A percentile compares a stretch with the other conserved stretches of the same genome.
Evolutionary conservation across 53 echinoderm and acorn worm genomes (phyloP).

Genomic region (Stichopus horrens): DNA sequence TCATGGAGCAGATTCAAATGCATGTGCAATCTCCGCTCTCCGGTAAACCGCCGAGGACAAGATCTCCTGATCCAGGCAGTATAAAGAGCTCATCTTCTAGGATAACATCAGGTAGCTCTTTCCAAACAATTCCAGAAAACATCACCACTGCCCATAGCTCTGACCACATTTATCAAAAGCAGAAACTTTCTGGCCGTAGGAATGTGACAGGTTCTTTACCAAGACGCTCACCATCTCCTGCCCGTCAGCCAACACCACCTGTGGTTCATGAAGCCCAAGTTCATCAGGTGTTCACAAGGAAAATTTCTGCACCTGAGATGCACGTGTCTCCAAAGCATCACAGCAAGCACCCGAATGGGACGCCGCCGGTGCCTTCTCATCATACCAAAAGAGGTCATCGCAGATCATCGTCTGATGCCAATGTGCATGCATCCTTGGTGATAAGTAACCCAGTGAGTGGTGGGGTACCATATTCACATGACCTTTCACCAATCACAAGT

Average conservation of each 20-base stretch:
- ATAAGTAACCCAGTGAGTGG: constrained; percentile 23
- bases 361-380: constrained; percentile 16
- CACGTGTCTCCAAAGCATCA: constrained; percentile 10
- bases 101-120: constrained; percentile 86
- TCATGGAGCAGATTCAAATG: constrained; percentile 87
- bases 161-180: constrained; percentile 68
- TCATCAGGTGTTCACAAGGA: constrained; percentile 51
- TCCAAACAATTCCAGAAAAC: constrained; percentile 96
- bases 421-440: constrained; percentile 51
- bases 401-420: constrained; percentile 28
- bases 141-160: constrained; percentile 82
- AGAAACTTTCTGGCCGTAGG: constrained; percentile 48
- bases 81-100: constrained; percentile 58
- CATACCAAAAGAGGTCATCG: constrained; percentile 59
- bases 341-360: neutral
- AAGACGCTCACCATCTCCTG: constrained; percentile 81
- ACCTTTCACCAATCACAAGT: constrained; percentile 39
- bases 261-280: constrained; percentile 58
- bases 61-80: constrained; percentile 62
- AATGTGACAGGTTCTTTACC: constrained; percentile 51
- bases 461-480: neutral
- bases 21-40: constrained; percentile 74
- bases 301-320: constrained; percentile 46
- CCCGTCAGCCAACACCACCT: constrained; percentile 64
- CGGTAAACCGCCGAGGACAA: constrained; percentile 52